Percentiles rank a stretch among this genome's conserved stretches.
These are phyloP conservation scores for Paraplagusia blochii DNA, from an alignment of 2,113 vertebrate species.

Conservation along the genomic window DNA sequence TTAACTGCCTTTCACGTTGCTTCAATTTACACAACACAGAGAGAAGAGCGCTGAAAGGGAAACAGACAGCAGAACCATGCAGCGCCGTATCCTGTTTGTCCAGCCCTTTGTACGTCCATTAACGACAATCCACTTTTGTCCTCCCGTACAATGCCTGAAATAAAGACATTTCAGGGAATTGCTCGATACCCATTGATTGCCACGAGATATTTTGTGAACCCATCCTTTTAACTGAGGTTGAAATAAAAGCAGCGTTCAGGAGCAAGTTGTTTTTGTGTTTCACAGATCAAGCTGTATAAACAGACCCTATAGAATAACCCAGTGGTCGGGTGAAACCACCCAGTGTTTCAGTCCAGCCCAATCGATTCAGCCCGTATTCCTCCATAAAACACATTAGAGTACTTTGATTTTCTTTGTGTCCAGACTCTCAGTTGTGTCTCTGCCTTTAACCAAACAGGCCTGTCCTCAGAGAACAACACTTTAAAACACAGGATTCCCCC, in stretches of 20 bases:
- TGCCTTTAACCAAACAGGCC: neutral
- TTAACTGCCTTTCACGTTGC: slow-evolving; percentile 5
- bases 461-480: neutral
- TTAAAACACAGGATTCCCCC: neutral
- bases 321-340: slow-evolving; percentile 19
- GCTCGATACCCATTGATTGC: slow-evolving; percentile 50
- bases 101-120: slow-evolving; percentile 5
- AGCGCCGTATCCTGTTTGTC: neutral
- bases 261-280: slow-evolving; percentile 16
- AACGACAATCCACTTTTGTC: slow-evolving; percentile 9
- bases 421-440: neutral
- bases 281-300: slow-evolving; percentile 32
- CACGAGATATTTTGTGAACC: slow-evolving; percentile 50
- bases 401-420: slow-evolving; percentile 24
- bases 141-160: slow-evolving; percentile 18
- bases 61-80: neutral
- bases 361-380: slow-evolving; percentile 26
- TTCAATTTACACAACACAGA: neutral
- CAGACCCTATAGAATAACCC: slow-evolving; percentile 24
- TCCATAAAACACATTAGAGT: slow-evolving; percentile 27
- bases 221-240: slow-evolving; percentile 32
- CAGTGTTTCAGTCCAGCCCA: slow-evolving; percentile 18
- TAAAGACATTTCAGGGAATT: slow-evolving; percentile 40
- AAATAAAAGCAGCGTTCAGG: slow-evolving; percentile 27
- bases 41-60: slow-evolving; percentile 1